A percentile compares a stretch with the other conserved stretches of the same genome.
These are phyloP conservation scores for Parauchenoglanis punctatus DNA, from an alignment of 2,797 vertebrate species.

Conservation along the genomic window DNA sequence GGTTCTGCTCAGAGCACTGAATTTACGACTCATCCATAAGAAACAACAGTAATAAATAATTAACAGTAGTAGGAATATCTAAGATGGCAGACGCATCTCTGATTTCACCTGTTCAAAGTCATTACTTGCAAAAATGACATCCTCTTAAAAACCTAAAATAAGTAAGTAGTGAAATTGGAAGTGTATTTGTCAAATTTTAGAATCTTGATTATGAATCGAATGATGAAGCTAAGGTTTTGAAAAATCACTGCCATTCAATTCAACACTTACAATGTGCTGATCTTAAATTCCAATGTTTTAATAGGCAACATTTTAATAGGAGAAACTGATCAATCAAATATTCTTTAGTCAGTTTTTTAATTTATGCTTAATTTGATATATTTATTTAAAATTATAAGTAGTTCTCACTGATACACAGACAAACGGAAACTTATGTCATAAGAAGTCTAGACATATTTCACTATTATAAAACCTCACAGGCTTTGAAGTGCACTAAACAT, in stretches of 20 bases:
- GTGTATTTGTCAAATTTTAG: background rate
- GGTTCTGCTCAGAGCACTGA: background rate
- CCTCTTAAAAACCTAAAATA: background rate
- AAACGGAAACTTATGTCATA: background rate
- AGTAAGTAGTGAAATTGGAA: background rate
- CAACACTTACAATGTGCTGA: background rate
- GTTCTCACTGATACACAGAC: background rate
- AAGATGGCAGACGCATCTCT: background rate
- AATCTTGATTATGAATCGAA: background rate
- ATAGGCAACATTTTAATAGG: background rate
- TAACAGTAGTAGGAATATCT: background rate
- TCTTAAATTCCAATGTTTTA: background rate
- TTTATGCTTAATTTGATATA: background rate
- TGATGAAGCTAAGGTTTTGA: background rate
- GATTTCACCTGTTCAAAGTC: background rate
- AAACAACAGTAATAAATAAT: background rate
- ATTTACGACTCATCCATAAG: background rate
- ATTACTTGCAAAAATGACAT: background rate
- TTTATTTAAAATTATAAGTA: background rate
- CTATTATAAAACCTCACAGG: background rate
- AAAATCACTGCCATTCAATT: background rate
- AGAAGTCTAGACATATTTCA: constrained; percentile 4
- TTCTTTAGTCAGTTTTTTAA: background rate
- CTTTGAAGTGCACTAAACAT: constrained; percentile 28
- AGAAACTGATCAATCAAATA: background rate